A percentile compares a stretch with the other conserved stretches of the same genome.
Evolutionary conservation across 2,888 invertebrate species (phyloP).

Genomic region (Pristionchus japonicus): DNA sequence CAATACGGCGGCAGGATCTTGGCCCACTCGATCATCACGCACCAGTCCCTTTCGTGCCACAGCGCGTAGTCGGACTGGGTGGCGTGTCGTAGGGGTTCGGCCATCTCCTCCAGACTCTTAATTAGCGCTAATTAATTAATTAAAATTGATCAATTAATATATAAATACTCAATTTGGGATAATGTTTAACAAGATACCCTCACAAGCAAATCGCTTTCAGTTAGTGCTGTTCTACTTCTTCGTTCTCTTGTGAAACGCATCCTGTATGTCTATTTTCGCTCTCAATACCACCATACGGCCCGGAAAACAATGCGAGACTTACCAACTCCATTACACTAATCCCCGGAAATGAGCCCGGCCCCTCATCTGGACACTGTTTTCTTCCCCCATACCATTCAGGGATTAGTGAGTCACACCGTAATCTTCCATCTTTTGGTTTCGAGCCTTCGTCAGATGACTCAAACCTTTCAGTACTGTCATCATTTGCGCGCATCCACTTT

Average conservation of each 20-base stretch:
- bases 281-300: background rate
- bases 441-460: too few species aligned
- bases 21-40: conserved; percentile 75
- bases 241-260: too few species aligned
- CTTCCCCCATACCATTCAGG: background rate
- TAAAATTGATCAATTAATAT: background rate
- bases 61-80: conserved; percentile 65
- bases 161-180: background rate
- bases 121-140: background rate
- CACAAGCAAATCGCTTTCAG: too few species aligned
- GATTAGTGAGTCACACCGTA: background rate
- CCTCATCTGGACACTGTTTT: background rate
- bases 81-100: conserved; percentile 58
- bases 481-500: background rate
- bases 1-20: conserved; percentile 71
- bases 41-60: conserved; percentile 73
- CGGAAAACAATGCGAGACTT: background rate
- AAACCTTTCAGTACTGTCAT: too few species aligned
- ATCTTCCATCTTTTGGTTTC: background rate
- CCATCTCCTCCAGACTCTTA: conserved; percentile 26
- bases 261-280: too few species aligned
- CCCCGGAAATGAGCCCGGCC: background rate
- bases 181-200: too few species aligned
- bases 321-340: background rate
- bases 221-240: too few species aligned